Base-by-base conservation (phyloP, 2,113 vertebrate species). In the Austrofundulus limnaeus region DNA sequence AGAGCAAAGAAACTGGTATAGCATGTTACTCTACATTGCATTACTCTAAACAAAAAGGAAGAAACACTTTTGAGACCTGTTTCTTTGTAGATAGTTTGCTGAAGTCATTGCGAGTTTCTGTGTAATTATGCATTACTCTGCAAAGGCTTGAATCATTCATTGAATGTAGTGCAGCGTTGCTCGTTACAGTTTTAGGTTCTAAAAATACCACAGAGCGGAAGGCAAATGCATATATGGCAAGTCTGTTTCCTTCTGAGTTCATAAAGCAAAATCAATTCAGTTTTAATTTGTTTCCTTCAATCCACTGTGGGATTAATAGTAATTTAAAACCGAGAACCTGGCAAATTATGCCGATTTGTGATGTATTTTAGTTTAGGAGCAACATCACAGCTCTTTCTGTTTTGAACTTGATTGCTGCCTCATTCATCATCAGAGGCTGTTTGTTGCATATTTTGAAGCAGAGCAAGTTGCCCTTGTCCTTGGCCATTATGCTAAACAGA, bases 81-180 rank as follows among this genome's bases (percentile, higher is more conserved):
- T 63, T 75, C 63, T 42, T 37, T 3, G 39, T 54, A 31, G 72
- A n/a, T 66, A 74, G 62, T 72, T 64, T 48, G 70, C 47, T 23
- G 17, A 78, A 62, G 56, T 75, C 56, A 43, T 66, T 42, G 39
- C 70, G 57, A 62, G 69, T 66, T 64, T 68, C 62, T 58, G 70
- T 19, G 52, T 77, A 73, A 85, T 83, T 75, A 85, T 82, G 81
- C 78, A 58, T 81, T 73, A 72, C 78, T 78, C 67, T 75, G 83
- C 71, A 72, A 80, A 66, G 51, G 71, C 75, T 52, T 88, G 85
- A 90, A 88, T 87, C 84, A 85, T 89, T 89, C 83, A 90, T 85
- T 39, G 55, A 78, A 69, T 78, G 75, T 70, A 85, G 75, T 64
- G 65, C 81, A 70, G 72, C 59, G 47, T 67, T 70, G 72, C 83